Base-by-base conservation (phyloP, 2,888 invertebrate species). In the Chrysopilus asiliformis region DNA sequence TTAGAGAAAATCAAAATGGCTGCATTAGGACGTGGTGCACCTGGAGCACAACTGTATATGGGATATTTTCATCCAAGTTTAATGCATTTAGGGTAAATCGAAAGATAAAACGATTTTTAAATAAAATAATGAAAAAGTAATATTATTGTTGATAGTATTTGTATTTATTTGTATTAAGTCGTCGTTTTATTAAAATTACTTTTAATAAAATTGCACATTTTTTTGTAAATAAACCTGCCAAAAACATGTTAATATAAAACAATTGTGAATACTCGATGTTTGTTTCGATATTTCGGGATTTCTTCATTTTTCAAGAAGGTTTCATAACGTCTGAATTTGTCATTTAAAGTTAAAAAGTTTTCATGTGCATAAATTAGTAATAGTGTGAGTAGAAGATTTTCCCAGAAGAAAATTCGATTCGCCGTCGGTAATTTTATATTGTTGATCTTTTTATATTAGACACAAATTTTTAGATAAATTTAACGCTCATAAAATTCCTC, bases 1-100 rank as follows among this genome's bases (percentile, higher is more conserved):
- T 76, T 94, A 41, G 95, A 97, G 66, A 94, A 94, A 66, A 70
- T 94, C 56, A 84, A 94, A 67, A 83, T 84, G 83, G 74, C 72
- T 32, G 68, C 68, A 10, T 53, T 70, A 40, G 64, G 70, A 7
- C 65, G 62, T n/a, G 63, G 60, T 4, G 62, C 58, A 13, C 64
- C 64, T 2, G 64, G 63, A 1, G 62, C 64, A 28, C 62, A 60
- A 45, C 56, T 63, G 48, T 60, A 60, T 43, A 64, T 64, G 62
- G 62, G 64, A 26, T 63, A 64, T 45, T 64, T 64, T 48, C 63
- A 64, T 50, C 64, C 64, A 36, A 58, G 61, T 47, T 48, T 64
- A 35, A 64, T 64, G 62, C 61, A 64, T 49, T 51, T 64, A 52
- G 62, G 63, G 51, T 63, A 61, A 52, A 46, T 25, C 26, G 26